phyloP scores from a whole-genome alignment of 2,797 vertebrate species.

The Dendrocincla fuliginosa region DNA sequence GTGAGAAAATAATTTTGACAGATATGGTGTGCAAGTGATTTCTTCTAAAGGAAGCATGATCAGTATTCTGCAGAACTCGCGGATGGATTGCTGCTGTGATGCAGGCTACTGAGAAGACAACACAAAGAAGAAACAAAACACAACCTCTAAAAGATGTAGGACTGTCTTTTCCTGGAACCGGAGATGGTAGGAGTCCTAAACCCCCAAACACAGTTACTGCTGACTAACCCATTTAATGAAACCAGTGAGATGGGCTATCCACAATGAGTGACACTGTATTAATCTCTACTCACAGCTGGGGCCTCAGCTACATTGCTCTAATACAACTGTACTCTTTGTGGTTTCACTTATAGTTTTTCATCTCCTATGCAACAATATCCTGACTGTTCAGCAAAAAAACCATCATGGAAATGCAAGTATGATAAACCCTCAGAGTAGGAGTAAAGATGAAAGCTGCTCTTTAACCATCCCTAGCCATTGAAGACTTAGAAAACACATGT shows the following conservation, averaged over 20 bases:
- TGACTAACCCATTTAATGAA: neutral
- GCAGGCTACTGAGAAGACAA: neutral
- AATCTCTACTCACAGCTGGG: neutral
- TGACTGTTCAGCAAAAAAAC: slow-evolving; percentile 29
- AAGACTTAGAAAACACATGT: slow-evolving; percentile 52
- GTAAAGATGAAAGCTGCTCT: slow-evolving; percentile 59
- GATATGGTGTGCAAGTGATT: neutral
- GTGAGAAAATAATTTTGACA: neutral
- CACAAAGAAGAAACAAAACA: neutral
- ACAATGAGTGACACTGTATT: neutral
- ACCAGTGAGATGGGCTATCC: neutral
- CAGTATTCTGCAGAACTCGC: neutral
- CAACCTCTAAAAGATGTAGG: neutral
- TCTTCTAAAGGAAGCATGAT: neutral
- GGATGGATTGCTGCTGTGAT: neutral
- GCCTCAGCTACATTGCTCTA: neutral
- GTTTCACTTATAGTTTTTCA: neutral
- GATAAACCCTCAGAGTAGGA: slow-evolving; percentile 25
- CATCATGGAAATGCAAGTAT: slow-evolving; percentile 31
- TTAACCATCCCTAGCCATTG: slow-evolving; percentile 48
- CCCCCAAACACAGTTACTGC: neutral
- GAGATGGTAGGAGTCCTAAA: neutral
- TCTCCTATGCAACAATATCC: slow-evolving; percentile 55
- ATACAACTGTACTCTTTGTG: slow-evolving; percentile 22
- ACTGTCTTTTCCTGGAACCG: neutral